A percentile compares a stretch with the other conserved stretches of the same genome.
These are phyloP conservation scores for Nothocercus nigrocapillus DNA, from an alignment of 2,113 vertebrate species.

Conservation along the genomic window DNA sequence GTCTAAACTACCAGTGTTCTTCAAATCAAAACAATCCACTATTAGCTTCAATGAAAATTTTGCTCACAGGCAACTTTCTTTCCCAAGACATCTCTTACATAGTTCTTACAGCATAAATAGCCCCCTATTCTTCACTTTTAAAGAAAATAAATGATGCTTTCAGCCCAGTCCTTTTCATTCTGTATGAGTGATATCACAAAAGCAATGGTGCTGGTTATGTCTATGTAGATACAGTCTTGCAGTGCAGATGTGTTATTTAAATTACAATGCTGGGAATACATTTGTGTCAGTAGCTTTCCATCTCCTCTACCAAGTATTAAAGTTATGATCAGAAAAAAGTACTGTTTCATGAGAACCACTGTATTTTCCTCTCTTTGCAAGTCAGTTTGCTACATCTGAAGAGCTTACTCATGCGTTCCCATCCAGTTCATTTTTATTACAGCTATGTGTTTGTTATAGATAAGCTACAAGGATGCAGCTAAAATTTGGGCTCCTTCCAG, in stretches of 20 bases:
- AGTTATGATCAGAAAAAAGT: conserved; percentile 18
- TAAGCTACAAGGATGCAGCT: conserved; percentile 57
- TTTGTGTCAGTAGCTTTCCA: conserved; percentile 65
- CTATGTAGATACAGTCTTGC: conserved; percentile 45
- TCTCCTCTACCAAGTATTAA: conserved; percentile 20
- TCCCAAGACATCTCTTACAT: neutral
- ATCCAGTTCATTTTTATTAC: conserved; percentile 60
- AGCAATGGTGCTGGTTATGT: conserved; percentile 30
- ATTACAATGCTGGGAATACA: conserved; percentile 64
- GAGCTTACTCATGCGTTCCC: conserved; percentile 56
- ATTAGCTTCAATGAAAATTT: neutral
- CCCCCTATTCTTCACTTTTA: conserved; percentile 41
- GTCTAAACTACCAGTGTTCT: neutral
- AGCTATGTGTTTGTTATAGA: conserved; percentile 56
- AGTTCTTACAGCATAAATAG: conserved; percentile 33
- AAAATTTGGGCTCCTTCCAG: conserved; percentile 55
- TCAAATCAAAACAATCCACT: neutral
- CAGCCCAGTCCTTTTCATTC: conserved; percentile 31
- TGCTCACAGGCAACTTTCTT: conserved; percentile 27
- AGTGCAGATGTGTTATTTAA: conserved; percentile 68
- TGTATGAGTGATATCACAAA: conserved; percentile 48
- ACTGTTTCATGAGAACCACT: neutral
- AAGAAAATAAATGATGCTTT: conserved; percentile 61
- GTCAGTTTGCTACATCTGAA: conserved; percentile 48
- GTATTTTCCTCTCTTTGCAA: conserved; percentile 27